Base-by-base conservation (phyloP, 2,888 invertebrate genomes). In the Stegophylla sp. region DNA sequence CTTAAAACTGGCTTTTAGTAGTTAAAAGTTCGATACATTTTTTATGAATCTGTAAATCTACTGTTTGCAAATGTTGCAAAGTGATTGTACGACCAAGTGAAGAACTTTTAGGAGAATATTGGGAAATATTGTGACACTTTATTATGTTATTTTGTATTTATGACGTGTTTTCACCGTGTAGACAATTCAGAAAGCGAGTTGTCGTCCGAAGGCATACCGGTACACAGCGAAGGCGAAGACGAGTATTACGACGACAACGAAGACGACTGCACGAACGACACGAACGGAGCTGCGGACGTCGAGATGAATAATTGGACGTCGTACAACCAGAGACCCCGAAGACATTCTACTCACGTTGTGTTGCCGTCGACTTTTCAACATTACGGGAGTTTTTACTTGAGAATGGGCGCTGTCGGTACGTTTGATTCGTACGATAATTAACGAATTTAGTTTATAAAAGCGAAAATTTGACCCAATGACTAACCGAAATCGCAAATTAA, bases 361-460 rank as follows among this genome's bases (percentile, higher is more conserved):
- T 51, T 79, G 26, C 79, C 79, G 0, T 79, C 90, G 1, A 88
- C 89, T 81, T 89, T 89, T 83, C 92, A 94, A 84, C 94, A 95
- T 87, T 95, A 94, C 85, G 96, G 96, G 73, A 95, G 95, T 87
- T 96, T 96, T 87, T 96, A 96, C 87, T 88, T 96, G 82, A 90
- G 96, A 84, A 94, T 96, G 93, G 96, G 96, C 26, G 96, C 96
- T 83, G 95, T 96, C 84, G 93, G 94, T 94, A 87, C 89, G 89
- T 87, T 59, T 56, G 10, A 2, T 34, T 34, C n/a, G n/a, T n/a
- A n/a, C n/a, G n/a, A n/a, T n/a, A n/a, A n/a, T n/a, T n/a, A n/a
- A n/a, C n/a, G n/a, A n/a, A n/a, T n/a, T n/a, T n/a, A n/a, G n/a
- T n/a, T n/a, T n/a, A n/a, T n/a, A n/a, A n/a, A n/a, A n/a, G n/a